Conservation (phyloP, 2,888 invertebrate species). For the Amblyteles armatorius region DNA sequence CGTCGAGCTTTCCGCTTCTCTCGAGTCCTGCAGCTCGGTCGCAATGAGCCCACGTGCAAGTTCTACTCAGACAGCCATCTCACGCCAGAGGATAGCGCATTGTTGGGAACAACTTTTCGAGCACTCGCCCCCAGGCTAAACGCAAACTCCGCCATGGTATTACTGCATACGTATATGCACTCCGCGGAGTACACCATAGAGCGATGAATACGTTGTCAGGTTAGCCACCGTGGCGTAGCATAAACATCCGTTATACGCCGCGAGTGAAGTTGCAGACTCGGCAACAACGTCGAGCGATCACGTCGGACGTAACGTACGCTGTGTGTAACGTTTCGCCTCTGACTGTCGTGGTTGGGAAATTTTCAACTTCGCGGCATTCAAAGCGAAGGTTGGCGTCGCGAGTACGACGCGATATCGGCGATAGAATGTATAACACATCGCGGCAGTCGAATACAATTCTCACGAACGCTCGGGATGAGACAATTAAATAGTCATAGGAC, state of each 20-base stretch:
- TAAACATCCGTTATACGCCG: constrained; percentile 64
- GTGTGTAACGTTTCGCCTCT: not conserved
- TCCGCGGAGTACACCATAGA: constrained; percentile 1
- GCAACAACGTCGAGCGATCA: constrained; percentile 66
- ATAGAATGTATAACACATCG: constrained; percentile 34
- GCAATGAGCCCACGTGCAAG: constrained; percentile 53
- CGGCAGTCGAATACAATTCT: constrained; percentile 32
- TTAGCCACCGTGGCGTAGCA: constrained; percentile 39
- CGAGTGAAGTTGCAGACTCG: constrained; percentile 63
- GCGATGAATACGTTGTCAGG: constrained; percentile 55
- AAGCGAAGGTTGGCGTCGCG: constrained; percentile 30
- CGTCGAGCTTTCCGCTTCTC: constrained; percentile 43
- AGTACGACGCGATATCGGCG: constrained; percentile 50
- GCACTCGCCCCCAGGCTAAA: constrained; percentile 61
- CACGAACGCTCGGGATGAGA: constrained; percentile 24
- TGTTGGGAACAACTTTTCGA: constrained; percentile 67
- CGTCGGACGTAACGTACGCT: constrained; percentile 51
- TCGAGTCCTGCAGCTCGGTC: constrained; percentile 20
- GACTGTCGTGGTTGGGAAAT: constrained; percentile 48
- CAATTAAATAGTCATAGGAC: constrained; percentile 53
- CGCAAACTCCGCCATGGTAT: constrained; percentile 59
- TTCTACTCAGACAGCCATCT: constrained; percentile 45
- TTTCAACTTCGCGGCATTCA: constrained; percentile 57
- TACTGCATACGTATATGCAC: constrained; percentile 5
- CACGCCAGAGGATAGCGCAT: constrained; percentile 57